Base-by-base conservation (phyloP, 2,797 vertebrate species). In the Eurystomus glaucurus region DNA sequence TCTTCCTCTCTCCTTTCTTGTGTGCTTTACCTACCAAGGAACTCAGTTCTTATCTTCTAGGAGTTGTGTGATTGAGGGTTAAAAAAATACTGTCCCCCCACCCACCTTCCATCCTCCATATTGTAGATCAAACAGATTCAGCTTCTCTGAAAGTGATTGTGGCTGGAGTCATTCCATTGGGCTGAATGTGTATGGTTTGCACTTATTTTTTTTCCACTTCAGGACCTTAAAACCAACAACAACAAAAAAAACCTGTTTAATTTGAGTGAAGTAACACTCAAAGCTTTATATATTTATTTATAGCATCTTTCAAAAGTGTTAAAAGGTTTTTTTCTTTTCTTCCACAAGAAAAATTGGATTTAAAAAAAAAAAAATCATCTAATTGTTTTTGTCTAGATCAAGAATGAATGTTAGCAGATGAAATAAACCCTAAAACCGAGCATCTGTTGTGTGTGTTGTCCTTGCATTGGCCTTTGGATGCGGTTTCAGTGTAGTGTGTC, bases 251-350 rank as follows among this genome's bases (percentile, higher is more conserved):
- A 97, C 97, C 72, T 91, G 85, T 97, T 96, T 93, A 90, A 97
- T 83, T 97, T 96, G 96, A 98, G 96, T 96, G 85, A 71, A 96
- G 93, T 97, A 97, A 98, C 92, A 95, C 19, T 95, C 97, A 98
- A 98, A 98, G 97, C 96, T 98, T 98, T 98, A 96, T 93, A 74
- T 98, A 98, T 98, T 98, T 98, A 98, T 98, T 98, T 98, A 98
- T 98, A 97, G 96, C 97, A 96, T 98, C 97, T 97, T 97, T 92
- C 91, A 81, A 85, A 96, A 82, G 88, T 91, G 94, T 97, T 88
- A 85, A 94, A 96, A 96, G 88, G 39, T 95, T 96, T 87, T 96
- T 96, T 95, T 39, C 60, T 93, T 96, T 97, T 93, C 96, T 94
- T 98, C 97, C 90, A 85, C 86, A 75, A 95, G 79, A 88, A 90